Conservation (phyloP, 2,888 invertebrate species). For the Linnaemya tessellans region DNA sequence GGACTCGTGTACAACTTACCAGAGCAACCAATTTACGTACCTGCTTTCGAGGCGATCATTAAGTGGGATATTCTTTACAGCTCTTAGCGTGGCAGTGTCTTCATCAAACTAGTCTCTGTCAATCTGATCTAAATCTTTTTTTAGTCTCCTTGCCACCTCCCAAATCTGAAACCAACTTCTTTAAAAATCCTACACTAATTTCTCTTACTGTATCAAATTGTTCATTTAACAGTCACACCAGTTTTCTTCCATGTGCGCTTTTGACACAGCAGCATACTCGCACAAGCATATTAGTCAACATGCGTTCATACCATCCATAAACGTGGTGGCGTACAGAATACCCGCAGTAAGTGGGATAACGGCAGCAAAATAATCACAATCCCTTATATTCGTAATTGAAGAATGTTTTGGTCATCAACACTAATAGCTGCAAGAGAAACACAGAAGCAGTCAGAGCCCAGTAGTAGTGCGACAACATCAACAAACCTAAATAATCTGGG, state of each 20-base stretch:
- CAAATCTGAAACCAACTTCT: background rate
- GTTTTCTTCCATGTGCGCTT: slow-evolving; percentile 39
- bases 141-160: no score
- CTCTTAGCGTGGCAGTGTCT: no score
- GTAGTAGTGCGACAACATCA: slow-evolving; percentile 28
- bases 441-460: slow-evolving; percentile 35
- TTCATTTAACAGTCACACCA: slow-evolving; percentile 77
- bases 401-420: slow-evolving; percentile 72
- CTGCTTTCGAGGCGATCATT: no score
- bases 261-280: slow-evolving; percentile 59
- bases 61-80: no score
- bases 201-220: slow-evolving; percentile 73
- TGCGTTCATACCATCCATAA: slow-evolving; percentile 4
- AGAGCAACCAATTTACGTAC: no score
- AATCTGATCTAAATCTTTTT: no score
- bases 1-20: no score
- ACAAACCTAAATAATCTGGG: slow-evolving; percentile 25
- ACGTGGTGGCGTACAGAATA: slow-evolving; percentile 1
- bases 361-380: slow-evolving; percentile 53
- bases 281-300: slow-evolving; percentile 65
- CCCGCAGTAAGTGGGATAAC: slow-evolving; percentile 12
- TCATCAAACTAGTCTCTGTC: no score
- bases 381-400: slow-evolving; percentile 52
- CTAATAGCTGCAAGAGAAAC: slow-evolving; percentile 63
- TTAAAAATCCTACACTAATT: background rate